These are phyloP conservation scores for Drosophila antonietae DNA, from an alignment of 2,888 invertebrate genomes.

Conservation along the genomic window DNA sequence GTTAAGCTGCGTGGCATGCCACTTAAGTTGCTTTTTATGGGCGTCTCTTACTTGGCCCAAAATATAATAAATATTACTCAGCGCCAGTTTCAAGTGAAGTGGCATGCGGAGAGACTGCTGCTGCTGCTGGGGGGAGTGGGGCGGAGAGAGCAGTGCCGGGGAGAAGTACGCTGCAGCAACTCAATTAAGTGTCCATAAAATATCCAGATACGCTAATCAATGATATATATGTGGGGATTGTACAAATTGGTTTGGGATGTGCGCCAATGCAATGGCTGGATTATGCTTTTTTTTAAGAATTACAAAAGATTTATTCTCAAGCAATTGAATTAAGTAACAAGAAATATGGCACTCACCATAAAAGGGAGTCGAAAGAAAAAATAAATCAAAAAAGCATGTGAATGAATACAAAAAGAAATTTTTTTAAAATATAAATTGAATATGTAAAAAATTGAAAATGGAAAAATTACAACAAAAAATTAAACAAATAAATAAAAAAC, in stretches of 20 bases:
- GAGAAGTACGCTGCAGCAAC: constrained; percentile 53
- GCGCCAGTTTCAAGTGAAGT: constrained; percentile 62
- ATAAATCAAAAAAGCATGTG: neutral
- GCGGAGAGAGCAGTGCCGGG: constrained; percentile 1
- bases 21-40: constrained; percentile 73
- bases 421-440: no score
- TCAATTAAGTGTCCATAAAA: constrained; percentile 79
- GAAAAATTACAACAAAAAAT: no score
- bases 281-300: constrained; percentile 19
- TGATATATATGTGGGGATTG: constrained; percentile 49
- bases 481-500: no score
- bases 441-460: no score
- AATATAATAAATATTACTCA: constrained; percentile 78
- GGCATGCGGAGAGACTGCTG: constrained; percentile 11
- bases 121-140: neutral
- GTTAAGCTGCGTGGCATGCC: constrained; percentile 66
- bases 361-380: constrained; percentile 4
- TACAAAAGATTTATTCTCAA: constrained; percentile 49
- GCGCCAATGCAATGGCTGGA: constrained; percentile 29
- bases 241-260: constrained; percentile 38
- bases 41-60: constrained; percentile 65
- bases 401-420: neutral
- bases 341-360: neutral
- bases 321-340: constrained; percentile 4
- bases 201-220: constrained; percentile 77